phyloP scores from a whole-genome alignment of 2,113 vertebrate genomes.

The Pristiophorus japonicus region DNA sequence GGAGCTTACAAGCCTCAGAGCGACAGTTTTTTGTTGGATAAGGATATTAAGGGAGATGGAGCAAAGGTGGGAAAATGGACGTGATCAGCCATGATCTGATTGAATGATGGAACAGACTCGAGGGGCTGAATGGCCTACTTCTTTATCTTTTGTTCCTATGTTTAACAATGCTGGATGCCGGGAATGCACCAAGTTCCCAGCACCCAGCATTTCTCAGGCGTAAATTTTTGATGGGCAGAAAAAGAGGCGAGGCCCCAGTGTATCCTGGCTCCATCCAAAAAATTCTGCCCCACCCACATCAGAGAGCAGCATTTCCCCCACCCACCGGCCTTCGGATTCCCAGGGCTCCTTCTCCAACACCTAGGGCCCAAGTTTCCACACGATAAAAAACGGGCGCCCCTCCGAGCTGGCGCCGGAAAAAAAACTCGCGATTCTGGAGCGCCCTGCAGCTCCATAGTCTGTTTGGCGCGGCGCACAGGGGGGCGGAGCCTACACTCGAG shows the following conservation, averaged over 20 bases:
- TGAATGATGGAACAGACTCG: background rate
- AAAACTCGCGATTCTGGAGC: too few species aligned
- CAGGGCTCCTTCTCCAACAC: background rate
- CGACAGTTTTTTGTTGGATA: too few species aligned
- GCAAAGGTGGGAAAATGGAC: too few species aligned
- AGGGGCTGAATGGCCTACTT: background rate
- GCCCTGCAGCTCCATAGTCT: too few species aligned
- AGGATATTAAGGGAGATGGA: too few species aligned
- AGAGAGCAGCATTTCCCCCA: background rate
- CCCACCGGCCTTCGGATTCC: background rate
- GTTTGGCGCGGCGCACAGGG: too few species aligned
- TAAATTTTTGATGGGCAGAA: background rate
- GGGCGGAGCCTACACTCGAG: too few species aligned
- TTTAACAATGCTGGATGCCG: background rate
- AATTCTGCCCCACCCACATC: background rate
- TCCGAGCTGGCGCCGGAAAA: too few species aligned
- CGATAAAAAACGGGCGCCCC: too few species aligned
- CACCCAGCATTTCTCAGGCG: background rate
- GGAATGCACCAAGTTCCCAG: background rate
- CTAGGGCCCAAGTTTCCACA: too few species aligned
- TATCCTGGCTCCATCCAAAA: background rate
- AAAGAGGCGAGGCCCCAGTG: background rate
- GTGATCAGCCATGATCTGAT: background rate
- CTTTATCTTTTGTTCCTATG: background rate
- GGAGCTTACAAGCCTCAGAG: too few species aligned